Percentiles rank a stretch among this genome's conserved stretches.
Evolutionary conservation across 1,140 invertebrate species (phyloP).

Genomic region (Protaetia brevitarsis): DNA sequence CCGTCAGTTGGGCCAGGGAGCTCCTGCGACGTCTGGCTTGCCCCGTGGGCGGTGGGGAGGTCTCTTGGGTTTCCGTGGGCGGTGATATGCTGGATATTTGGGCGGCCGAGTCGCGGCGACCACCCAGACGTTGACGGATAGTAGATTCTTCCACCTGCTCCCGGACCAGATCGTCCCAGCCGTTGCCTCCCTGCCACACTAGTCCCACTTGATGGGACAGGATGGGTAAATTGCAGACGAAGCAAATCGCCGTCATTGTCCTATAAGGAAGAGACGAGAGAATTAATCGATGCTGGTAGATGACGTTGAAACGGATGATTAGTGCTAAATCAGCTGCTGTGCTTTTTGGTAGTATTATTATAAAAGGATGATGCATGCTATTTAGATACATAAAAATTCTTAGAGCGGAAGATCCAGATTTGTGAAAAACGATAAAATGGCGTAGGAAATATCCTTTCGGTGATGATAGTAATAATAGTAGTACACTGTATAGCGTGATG

Average conservation of each 20-base stretch:
- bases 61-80: constrained; percentile 66
- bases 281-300: background rate
- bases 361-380: constrained; percentile 6
- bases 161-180: constrained; percentile 85
- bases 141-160: constrained; percentile 78
- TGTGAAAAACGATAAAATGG: too few species aligned
- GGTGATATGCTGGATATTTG: constrained; percentile 83
- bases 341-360: constrained; percentile 16
- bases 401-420: too few species aligned
- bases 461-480: too few species aligned
- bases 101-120: constrained; percentile 79
- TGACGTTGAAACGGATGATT: background rate
- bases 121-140: constrained; percentile 72
- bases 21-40: constrained; percentile 69
- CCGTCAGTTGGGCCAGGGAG: constrained; percentile 81
- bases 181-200: constrained; percentile 89
- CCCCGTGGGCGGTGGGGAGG: constrained; percentile 55
- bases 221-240: constrained; percentile 92
- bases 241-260: constrained; percentile 91
- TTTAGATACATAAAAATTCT: background rate
- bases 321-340: constrained; percentile 16
- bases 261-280: constrained; percentile 54
- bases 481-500: too few species aligned
- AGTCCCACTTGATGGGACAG: constrained; percentile 89
- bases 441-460: too few species aligned